Evolutionary conservation across 2,888 invertebrate species (phyloP).

Genomic region (Hoplodrina ambigua): DNA sequence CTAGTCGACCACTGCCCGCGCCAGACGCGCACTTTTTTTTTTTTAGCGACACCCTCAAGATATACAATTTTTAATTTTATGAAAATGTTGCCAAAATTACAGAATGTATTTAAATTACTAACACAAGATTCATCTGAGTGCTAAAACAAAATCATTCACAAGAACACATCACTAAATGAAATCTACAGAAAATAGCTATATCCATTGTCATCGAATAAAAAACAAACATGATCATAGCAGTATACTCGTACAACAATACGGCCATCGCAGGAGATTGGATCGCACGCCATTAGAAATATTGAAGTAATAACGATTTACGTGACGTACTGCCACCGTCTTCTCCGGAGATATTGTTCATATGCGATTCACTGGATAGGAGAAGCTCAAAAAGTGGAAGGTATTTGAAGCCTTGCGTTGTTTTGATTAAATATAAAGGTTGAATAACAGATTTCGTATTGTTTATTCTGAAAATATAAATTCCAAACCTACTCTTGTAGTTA

Average conservation of each 20-base stretch:
- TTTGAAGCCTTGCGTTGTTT: background rate
- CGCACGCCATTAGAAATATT: conserved; percentile 81
- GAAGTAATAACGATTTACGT: conserved; percentile 75
- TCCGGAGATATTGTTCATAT: background rate
- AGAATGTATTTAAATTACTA: too few species aligned
- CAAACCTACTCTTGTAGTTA: background rate
- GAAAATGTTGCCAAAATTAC: too few species aligned
- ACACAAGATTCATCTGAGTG: background rate
- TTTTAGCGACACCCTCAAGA: too few species aligned
- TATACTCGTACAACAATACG: conserved; percentile 21
- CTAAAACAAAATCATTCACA: conserved; percentile 6
- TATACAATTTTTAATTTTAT: too few species aligned
- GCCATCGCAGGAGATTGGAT: conserved; percentile 80
- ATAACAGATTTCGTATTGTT: too few species aligned
- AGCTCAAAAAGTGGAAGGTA: background rate
- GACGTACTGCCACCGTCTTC: conserved; percentile 16
- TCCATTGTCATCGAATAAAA: conserved; percentile 10
- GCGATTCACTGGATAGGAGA: background rate
- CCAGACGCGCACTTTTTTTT: too few species aligned
- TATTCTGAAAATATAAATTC: background rate
- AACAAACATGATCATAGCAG: conserved; percentile 15
- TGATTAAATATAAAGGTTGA: background rate
- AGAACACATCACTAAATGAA: conserved; percentile 9
- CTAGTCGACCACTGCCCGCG: too few species aligned
- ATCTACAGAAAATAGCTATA: background rate